These are phyloP conservation scores for Salminus brasiliensis DNA, from an alignment of 2,113 vertebrate genomes.

Conservation along the genomic window DNA sequence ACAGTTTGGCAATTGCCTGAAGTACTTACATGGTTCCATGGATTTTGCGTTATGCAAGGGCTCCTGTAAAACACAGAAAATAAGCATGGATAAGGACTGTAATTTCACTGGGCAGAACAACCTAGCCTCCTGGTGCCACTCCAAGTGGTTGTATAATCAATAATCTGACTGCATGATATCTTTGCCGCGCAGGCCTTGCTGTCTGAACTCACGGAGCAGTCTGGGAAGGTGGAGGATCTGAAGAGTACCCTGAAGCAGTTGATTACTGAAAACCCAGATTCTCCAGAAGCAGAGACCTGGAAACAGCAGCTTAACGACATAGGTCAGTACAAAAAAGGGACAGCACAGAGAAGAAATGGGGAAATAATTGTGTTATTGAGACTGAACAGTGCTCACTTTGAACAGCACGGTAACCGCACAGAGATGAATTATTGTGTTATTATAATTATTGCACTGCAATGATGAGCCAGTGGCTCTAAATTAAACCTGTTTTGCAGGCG, in stretches of 20 bases:
- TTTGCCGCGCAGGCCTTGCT: constrained; percentile 83
- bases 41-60: background rate
- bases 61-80: background rate
- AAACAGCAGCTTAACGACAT: constrained; percentile 90
- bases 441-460: too few species aligned
- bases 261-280: constrained; percentile 86
- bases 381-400: too few species aligned
- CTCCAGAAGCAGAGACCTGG: constrained; percentile 89
- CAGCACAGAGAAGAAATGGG: background rate
- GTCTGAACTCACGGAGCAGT: constrained; percentile 86
- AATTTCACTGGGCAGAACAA: background rate
- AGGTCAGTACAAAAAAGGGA: constrained; percentile 76
- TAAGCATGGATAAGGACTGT: background rate
- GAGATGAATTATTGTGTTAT: background rate
- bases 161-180: background rate
- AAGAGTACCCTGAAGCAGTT: constrained; percentile 84
- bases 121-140: background rate
- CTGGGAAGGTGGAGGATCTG: constrained; percentile 87
- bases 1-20: background rate
- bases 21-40: background rate
- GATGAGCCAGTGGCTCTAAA: background rate
- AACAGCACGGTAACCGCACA: background rate
- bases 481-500: background rate
- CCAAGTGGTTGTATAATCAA: constrained; percentile 1
- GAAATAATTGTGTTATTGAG: background rate